Conservation (phyloP, 2,113 vertebrate species). For the Hyperopisus bebe region DNA sequence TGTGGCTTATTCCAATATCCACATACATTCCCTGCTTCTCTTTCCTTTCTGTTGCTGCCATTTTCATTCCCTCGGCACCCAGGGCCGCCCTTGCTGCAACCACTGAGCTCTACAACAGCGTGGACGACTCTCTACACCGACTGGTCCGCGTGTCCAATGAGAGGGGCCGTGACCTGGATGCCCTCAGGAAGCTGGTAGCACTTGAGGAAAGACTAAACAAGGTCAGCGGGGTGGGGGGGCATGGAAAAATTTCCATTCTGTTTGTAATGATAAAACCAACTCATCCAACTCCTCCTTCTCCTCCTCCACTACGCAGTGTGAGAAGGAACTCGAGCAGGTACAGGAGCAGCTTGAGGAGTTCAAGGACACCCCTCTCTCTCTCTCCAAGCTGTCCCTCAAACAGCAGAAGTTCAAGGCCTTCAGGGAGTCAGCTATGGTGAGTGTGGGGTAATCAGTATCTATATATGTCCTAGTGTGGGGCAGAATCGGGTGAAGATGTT, state of each 20-base stretch:
- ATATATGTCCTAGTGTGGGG: neutral
- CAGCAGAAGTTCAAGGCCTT: slow-evolving; percentile 65
- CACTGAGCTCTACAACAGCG: slow-evolving; percentile 65
- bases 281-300: slow-evolving; percentile 9
- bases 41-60: slow-evolving; percentile 24
- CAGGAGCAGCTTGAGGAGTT: slow-evolving; percentile 65
- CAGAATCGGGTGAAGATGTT: neutral
- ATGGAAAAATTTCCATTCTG: neutral
- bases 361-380: slow-evolving; percentile 61
- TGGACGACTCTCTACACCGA: slow-evolving; percentile 79
- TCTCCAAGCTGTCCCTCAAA: slow-evolving; percentile 65
- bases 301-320: slow-evolving; percentile 51
- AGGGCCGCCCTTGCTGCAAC: slow-evolving; percentile 64
- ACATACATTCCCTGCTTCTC: neutral
- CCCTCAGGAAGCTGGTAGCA: slow-evolving; percentile 52
- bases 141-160: slow-evolving; percentile 77
- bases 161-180: slow-evolving; percentile 67
- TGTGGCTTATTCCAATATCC: neutral
- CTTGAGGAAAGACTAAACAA: slow-evolving; percentile 60
- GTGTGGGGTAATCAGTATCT: slow-evolving; percentile 16
- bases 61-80: slow-evolving; percentile 15
- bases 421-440: slow-evolving; percentile 59
- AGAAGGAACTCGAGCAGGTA: slow-evolving; percentile 60
- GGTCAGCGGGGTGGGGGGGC: slow-evolving; percentile 44
- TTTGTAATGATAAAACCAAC: neutral